Evolutionary conservation across 1,140 invertebrate species (phyloP).

Genomic region (Sitophilus oryzae): DNA sequence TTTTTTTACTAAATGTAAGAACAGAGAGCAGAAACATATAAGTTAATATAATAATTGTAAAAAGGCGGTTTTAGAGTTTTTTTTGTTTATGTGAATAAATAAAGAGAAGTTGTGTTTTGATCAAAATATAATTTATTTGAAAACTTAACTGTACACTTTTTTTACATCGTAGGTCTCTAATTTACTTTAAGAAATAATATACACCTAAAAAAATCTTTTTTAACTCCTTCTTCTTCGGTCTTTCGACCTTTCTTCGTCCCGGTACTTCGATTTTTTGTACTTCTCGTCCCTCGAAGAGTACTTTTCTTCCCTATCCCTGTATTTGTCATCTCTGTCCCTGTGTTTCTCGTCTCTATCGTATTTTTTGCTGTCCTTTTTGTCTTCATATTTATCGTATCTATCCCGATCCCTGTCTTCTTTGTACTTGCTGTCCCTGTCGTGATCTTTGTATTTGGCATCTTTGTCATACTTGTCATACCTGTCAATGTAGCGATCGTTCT

Average conservation of each 20-base stretch:
- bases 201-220: neutral
- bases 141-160: neutral
- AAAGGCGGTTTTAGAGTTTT: neutral
- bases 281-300: constrained; percentile 29
- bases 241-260: constrained; percentile 37
- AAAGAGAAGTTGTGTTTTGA: neutral
- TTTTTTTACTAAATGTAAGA: neutral
- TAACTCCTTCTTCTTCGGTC: constrained; percentile 39
- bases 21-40: neutral
- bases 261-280: constrained; percentile 37
- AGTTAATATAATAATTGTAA: neutral
- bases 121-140: neutral
- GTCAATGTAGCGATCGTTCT: constrained; percentile 41
- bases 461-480: constrained; percentile 36
- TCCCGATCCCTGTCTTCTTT: constrained; percentile 33
- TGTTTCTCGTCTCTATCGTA: constrained; percentile 36
- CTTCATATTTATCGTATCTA: constrained; percentile 30
- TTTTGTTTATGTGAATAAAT: neutral
- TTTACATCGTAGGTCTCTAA: neutral
- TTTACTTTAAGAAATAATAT: constrained; percentile 1
- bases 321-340: constrained; percentile 24
- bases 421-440: constrained; percentile 24
- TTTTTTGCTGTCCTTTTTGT: constrained; percentile 31
- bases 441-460: constrained; percentile 27
- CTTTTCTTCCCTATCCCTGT: constrained; percentile 28